Percentiles rank a stretch among this genome's conserved stretches.
These are phyloP conservation scores for Crypturellus tataupa DNA, from an alignment of 2,797 vertebrate genomes.

Conservation along the genomic window DNA sequence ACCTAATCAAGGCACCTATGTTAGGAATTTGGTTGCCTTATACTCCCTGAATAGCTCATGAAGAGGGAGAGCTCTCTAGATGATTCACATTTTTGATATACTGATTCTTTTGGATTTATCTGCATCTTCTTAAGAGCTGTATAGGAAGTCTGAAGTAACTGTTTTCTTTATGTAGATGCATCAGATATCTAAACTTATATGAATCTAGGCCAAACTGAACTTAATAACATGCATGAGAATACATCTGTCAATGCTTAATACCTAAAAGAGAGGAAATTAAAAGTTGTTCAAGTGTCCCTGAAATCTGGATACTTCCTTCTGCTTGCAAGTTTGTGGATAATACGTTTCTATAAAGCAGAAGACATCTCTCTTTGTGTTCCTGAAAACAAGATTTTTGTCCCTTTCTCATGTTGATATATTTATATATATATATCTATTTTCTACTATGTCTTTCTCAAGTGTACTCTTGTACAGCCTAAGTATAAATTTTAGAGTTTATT, in stretches of 20 bases:
- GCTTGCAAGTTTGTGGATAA: not conserved
- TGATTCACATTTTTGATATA: not conserved
- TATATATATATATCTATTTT: not conserved
- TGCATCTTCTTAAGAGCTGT: not conserved
- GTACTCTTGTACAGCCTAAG: not conserved
- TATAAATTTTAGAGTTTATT: not conserved
- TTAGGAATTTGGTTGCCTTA: not conserved
- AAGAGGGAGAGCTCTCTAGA: not conserved
- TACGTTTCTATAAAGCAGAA: fast-evolving
- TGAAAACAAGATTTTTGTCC: not conserved
- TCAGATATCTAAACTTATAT: not conserved
- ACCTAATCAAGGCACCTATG: not conserved
- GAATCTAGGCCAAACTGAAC: not conserved
- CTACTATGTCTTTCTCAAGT: fast-evolving
- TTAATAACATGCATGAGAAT: not conserved
- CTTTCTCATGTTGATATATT: not conserved
- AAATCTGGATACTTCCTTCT: not conserved
- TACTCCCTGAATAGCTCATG: not conserved
- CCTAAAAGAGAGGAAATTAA: slow-evolving; percentile 35
- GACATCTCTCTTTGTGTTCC: fast-evolving
- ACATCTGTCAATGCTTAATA: slow-evolving; percentile 2
- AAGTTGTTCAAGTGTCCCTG: slow-evolving; percentile 18
- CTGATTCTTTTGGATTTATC: not conserved
- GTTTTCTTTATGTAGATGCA: not conserved
- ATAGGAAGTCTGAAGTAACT: not conserved